Conservation (phyloP, 2,888 invertebrate genomes). For the Agonopterix subpropinquella region DNA sequence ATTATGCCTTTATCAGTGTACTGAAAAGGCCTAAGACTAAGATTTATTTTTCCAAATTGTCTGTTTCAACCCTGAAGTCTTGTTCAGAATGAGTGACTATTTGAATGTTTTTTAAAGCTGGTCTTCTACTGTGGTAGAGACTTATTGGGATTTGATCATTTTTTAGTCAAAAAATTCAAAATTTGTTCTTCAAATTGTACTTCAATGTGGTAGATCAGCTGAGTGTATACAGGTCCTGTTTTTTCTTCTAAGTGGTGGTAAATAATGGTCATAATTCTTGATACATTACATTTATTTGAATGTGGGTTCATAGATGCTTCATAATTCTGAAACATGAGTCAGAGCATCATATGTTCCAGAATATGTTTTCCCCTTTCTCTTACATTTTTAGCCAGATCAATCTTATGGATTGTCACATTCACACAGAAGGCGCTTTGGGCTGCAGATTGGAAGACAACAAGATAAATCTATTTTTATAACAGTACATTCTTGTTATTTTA, state of each 20-base stretch:
- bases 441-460: no score
- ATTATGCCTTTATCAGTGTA: conserved; percentile 23
- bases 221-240: conserved; percentile 16
- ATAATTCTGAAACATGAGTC: no score
- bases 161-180: conserved; percentile 18
- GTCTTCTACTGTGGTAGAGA: conserved; percentile 34
- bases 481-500: no score
- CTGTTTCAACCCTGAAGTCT: conserved; percentile 31
- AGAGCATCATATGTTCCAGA: no score
- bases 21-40: conserved; percentile 40
- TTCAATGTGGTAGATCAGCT: conserved; percentile 47
- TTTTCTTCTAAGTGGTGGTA: no score
- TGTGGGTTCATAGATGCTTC: no score
- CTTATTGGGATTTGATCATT: conserved; percentile 17
- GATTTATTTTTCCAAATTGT: conserved; percentile 56
- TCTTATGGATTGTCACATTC: no score
- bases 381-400: no score
- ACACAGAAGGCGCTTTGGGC: no score
- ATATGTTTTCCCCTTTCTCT: no score
- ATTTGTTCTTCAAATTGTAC: conserved; percentile 14
- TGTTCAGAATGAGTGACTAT: conserved; percentile 64
- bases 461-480: no score
- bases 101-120: conserved; percentile 68
- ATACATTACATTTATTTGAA: no score
- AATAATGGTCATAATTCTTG: neutral